Conservation (phyloP, 1,140 invertebrate species). For the Aradophagus sp. region DNA sequence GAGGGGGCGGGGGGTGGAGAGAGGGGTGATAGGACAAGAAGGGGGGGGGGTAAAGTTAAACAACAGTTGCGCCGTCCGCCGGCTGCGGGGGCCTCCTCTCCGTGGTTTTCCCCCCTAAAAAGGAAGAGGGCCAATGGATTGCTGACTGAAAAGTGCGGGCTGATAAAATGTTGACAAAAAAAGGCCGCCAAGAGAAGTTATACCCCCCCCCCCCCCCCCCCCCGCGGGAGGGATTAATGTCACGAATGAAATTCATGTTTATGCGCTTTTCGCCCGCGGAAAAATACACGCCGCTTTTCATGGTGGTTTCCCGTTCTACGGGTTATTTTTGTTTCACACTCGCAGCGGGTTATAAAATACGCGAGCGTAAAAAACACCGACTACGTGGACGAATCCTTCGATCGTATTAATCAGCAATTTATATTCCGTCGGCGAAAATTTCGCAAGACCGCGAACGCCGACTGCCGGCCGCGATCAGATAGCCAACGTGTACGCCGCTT, state of each 20-base stretch:
- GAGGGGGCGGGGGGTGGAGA: too few species aligned
- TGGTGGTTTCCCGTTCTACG: conserved; percentile 1
- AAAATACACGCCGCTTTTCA: conserved; percentile 30
- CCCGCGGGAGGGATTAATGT: conserved; percentile 30
- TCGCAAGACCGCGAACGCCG: conserved; percentile 2
- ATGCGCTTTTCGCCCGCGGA: conserved; percentile 16
- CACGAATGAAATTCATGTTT: conserved; percentile 31
- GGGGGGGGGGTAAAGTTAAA: too few species aligned
- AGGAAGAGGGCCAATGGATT: too few species aligned
- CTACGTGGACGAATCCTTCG: conserved; percentile 1
- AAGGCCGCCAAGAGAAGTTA: conserved; percentile 13
- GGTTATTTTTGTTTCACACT: conserved; percentile 31
- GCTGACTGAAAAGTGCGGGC: too few species aligned
- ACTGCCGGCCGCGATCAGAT: background rate
- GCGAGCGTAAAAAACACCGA: conserved; percentile 12
- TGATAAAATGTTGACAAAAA: conserved; percentile 26
- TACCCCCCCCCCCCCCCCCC: conserved; percentile 14
- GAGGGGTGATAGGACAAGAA: too few species aligned
- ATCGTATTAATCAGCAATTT: conserved; percentile 29
- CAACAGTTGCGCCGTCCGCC: too few species aligned
- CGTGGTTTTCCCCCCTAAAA: too few species aligned
- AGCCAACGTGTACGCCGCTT: background rate
- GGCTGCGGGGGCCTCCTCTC: too few species aligned
- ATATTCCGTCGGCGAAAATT: conserved; percentile 13
- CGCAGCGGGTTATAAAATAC: conserved; percentile 27